phyloP scores from a whole-genome alignment of 1,140 invertebrate genomes.

The Platyscapa corneri region DNA sequence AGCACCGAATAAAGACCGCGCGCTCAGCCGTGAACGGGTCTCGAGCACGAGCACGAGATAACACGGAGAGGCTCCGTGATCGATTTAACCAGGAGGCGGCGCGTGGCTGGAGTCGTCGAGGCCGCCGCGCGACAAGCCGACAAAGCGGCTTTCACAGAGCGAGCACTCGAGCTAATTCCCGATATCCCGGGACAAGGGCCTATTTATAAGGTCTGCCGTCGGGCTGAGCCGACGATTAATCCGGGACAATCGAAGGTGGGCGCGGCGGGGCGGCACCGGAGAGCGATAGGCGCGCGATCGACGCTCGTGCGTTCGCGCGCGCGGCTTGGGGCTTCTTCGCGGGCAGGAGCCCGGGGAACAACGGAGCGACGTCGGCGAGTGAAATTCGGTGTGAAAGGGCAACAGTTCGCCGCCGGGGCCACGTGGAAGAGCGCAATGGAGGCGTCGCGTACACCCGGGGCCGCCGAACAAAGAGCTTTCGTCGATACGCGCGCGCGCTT shows the following conservation, averaged over 20 bases:
- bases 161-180: not conserved
- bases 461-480: conserved; percentile 48
- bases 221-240: not conserved
- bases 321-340: not conserved
- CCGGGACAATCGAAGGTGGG: not conserved
- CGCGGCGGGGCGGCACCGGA: not conserved
- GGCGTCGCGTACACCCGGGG: not conserved
- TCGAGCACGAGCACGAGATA: no score
- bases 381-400: conserved; percentile 26
- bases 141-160: not conserved
- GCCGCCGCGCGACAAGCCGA: no score
- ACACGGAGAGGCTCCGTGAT: no score
- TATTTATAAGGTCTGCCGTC: not conserved
- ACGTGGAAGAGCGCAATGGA: conserved; percentile 27
- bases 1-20: not conserved
- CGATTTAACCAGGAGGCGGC: no score
- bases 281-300: no score
- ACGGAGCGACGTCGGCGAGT: not conserved
- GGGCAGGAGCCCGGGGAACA: no score
- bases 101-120: no score
- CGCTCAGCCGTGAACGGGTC: not conserved
- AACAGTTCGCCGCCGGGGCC: not conserved
- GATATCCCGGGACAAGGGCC: no score
- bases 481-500: conserved; percentile 38
- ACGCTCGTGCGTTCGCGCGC: no score